Evolutionary conservation across 2,797 vertebrate species (phyloP).

Genomic region (Lithobates sylvaticus): DNA sequence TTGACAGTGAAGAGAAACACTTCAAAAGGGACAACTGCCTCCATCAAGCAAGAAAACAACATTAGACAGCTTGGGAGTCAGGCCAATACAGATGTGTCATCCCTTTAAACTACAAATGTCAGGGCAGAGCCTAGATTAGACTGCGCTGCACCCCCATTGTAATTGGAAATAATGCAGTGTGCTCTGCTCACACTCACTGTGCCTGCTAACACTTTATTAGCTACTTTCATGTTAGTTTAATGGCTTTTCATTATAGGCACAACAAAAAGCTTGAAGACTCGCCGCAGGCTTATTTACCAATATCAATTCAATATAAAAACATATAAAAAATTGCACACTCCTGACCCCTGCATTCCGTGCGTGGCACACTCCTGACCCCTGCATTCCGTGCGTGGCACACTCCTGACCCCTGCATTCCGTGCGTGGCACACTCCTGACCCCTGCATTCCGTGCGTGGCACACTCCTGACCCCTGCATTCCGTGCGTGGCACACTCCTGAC

Average conservation of each 20-base stretch:
- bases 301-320: not conserved
- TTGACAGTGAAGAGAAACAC: slow-evolving; percentile 74
- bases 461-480: too few relatives aligned
- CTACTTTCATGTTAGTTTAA: not conserved
- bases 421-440: too few relatives aligned
- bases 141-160: not conserved
- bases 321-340: not conserved
- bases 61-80: slow-evolving; percentile 73
- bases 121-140: slow-evolving; percentile 38
- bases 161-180: not conserved
- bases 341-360: too few relatives aligned
- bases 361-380: too few relatives aligned
- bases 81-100: slow-evolving; percentile 69
- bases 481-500: too few relatives aligned
- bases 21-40: slow-evolving; percentile 74
- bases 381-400: too few relatives aligned
- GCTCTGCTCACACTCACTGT: not conserved
- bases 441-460: too few relatives aligned
- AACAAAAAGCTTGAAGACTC: not conserved
- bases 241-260: not conserved
- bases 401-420: too few relatives aligned
- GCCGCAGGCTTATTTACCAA: not conserved
- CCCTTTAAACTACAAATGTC: slow-evolving; percentile 66
- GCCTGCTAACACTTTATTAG: not conserved
- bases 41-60: slow-evolving; percentile 70